A percentile compares a stretch with the other conserved stretches of the same genome.
Conservation (phyloP, 2,113 vertebrate species). For the Gnathonemus echidnorhynchus region DNA sequence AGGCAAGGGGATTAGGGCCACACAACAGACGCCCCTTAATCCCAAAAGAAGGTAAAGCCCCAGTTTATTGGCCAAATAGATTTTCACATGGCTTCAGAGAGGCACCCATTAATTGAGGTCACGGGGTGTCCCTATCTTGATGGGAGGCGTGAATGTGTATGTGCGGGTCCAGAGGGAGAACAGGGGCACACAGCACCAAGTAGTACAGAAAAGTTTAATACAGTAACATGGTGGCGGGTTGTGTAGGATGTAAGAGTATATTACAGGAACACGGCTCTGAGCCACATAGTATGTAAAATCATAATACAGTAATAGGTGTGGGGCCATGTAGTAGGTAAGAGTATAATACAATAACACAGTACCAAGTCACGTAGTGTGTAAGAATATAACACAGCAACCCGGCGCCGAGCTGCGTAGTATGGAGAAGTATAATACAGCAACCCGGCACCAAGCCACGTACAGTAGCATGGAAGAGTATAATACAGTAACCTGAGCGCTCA, state of each 20-base stretch:
- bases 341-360: background rate
- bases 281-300: background rate
- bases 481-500: background rate
- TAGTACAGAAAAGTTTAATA: background rate
- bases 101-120: constrained; percentile 1
- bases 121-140: background rate
- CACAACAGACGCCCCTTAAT: constrained; percentile 5
- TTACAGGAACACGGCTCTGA: background rate
- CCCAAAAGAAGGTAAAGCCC: constrained; percentile 8
- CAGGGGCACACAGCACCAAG: background rate
- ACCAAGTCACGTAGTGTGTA: background rate
- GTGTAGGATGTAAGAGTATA: background rate
- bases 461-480: background rate
- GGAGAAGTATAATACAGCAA: no score
- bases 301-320: background rate
- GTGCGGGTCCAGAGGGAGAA: background rate
- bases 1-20: background rate
- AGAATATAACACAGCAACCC: background rate
- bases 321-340: background rate
- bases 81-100: background rate
- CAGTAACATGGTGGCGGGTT: background rate
- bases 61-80: constrained; percentile 14
- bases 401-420: background rate
- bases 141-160: background rate
- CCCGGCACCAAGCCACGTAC: background rate